Evolutionary conservation across 2,797 vertebrate species (phyloP).

Genomic region (Allobates femoralis): DNA sequence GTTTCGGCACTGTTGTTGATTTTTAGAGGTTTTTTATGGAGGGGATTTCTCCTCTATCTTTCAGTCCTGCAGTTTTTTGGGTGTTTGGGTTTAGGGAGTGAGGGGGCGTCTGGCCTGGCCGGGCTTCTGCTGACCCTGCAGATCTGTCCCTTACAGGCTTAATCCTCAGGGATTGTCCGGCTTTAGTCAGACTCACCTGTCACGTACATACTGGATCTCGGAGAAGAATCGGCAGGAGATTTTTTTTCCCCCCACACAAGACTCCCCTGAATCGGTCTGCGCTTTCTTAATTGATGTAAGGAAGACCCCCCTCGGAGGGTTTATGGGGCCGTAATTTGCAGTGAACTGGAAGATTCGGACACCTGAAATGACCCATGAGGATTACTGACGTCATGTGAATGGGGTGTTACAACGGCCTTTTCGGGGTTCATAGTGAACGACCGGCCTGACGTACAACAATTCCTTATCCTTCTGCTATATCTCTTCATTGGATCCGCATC

Average conservation of each 20-base stretch:
- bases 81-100: neutral
- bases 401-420: neutral
- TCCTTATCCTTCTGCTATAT: neutral
- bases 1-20: neutral
- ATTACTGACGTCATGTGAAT: neutral
- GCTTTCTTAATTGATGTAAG: neutral
- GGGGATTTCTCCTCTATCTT: neutral
- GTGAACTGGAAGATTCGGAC: neutral
- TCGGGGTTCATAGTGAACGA: neutral
- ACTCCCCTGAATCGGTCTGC: too few species aligned
- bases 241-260: neutral
- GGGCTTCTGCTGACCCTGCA: slow-evolving; percentile 40
- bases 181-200: slow-evolving; percentile 30
- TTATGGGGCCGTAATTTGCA: neutral
- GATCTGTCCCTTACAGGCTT: slow-evolving; percentile 36
- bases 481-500: neutral
- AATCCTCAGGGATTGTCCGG: slow-evolving; percentile 49
- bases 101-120: neutral
- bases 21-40: neutral
- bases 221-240: neutral
- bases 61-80: neutral
- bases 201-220: neutral
- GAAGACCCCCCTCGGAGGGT: neutral
- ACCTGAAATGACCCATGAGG: neutral
- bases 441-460: neutral